Evolutionary conservation across 1,140 invertebrate genomes (phyloP), one percentile per base, ranked within the genome.

Genomic region (Dendrolimus kikuchii): DNA sequence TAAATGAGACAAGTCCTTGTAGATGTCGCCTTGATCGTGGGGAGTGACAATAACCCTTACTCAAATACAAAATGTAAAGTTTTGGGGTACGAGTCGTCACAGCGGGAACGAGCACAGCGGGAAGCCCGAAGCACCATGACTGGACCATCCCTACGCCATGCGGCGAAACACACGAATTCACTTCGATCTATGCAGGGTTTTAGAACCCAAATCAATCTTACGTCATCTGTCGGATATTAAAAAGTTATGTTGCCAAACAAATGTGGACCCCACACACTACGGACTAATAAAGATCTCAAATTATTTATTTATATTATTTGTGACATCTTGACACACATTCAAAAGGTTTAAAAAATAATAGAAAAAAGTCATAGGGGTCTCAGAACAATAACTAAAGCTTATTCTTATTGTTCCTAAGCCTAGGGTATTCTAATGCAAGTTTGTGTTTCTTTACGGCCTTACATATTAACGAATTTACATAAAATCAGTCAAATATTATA

Each of bases 111-210:
- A 43, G 48, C 77, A 40, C 78, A 60, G 61, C 77, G 67, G 79
- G 79, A 60, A 57, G 53, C 60, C 62, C 55, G 61, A 53, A 58
- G 60, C 57, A 61, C 68, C 73, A 66, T 68, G 68, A 64, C 65
- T 64, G 66, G 70, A 71, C 69, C 73, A 65, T 71, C 73, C 70
- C 60, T 63, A 62, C 68, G 53, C 57, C 80, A 83, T 68, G 80
- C 82, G 81, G 82, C 62, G 82, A 76, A 75, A 86, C 82, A 86
- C 74, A 77, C 69, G 66, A 82, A 81, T 72, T 72, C 76, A 78
- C 77, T 86, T 82, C 62, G 54, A 75, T 62, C 66, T 67, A 64
- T 73, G 66, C 76, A 53, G 57, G 49, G 57, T 63, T 60, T 57
- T 36, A 64, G 52, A 66, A 64, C 59, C 66, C 60, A 71, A 67